Conservation (phyloP, 2,113 vertebrate genomes). For the Archilochus colubris region DNA sequence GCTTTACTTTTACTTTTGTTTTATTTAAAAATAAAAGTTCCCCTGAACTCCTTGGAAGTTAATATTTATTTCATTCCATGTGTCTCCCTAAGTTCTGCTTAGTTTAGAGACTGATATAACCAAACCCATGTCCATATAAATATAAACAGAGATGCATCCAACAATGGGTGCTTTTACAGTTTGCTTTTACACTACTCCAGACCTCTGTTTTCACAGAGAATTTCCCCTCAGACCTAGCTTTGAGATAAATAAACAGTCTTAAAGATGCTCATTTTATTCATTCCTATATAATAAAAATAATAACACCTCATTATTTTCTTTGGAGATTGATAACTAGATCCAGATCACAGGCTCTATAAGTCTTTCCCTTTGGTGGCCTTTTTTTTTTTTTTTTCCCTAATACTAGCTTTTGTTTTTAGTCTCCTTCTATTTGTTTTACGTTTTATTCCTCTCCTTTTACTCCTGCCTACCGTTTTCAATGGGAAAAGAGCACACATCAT, state of each 20-base stretch:
- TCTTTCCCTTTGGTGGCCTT: conserved; percentile 17
- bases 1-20: neutral
- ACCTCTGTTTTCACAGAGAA: conserved; percentile 10
- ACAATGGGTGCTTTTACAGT: neutral
- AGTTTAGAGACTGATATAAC: conserved; percentile 1
- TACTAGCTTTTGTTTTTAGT: neutral
- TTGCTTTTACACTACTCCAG: neutral
- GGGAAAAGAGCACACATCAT: neutral
- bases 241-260: conserved; percentile 29
- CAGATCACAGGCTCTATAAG: conserved; percentile 20
- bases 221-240: neutral
- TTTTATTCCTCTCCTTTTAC: neutral
- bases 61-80: neutral
- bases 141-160: neutral
- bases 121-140: neutral
- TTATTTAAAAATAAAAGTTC: neutral
- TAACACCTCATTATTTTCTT: conserved; percentile 20
- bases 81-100: conserved; percentile 1
- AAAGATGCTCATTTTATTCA: conserved; percentile 43
- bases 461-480: neutral
- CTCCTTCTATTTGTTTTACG: neutral
- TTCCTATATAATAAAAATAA: conserved; percentile 49
- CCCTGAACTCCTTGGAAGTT: neutral
- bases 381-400: conserved; percentile 7
- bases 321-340: neutral